Conservation (phyloP, 2,797 vertebrate genomes). For the Schizopygopsis pylzovi region DNA sequence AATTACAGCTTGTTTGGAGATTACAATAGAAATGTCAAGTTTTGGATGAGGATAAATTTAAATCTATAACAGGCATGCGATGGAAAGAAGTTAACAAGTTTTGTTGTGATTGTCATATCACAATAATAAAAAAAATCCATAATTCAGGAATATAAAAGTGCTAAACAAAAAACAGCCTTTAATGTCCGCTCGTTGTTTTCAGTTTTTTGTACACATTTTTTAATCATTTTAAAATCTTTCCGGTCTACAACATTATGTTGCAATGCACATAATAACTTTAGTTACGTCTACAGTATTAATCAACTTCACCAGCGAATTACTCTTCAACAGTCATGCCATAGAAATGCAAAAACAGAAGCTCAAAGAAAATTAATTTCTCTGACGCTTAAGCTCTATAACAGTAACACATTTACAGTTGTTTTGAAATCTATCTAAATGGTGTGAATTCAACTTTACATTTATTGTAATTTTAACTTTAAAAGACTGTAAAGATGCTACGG, state of each 20-base stretch:
- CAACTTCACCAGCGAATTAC: neutral
- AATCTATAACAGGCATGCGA: neutral
- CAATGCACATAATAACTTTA: neutral
- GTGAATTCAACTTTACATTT: neutral
- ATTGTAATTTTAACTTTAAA: neutral
- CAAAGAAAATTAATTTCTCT: neutral
- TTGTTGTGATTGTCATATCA: too few relatives aligned
- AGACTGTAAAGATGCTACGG: neutral
- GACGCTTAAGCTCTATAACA: neutral
- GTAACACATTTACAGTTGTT: neutral
- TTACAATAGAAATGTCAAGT: neutral
- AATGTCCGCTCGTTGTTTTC: neutral
- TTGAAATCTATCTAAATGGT: neutral
- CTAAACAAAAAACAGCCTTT: neutral
- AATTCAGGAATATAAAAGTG: neutral
- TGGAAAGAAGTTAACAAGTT: neutral
- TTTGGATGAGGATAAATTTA: neutral
- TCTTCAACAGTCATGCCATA: neutral
- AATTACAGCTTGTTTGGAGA: neutral
- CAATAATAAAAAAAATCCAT: neutral
- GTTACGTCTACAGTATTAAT: neutral
- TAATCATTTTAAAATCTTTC: neutral
- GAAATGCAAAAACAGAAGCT: neutral
- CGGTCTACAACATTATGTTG: neutral
- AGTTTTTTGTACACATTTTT: neutral